These are phyloP conservation scores for Caiman crocodilus DNA, from an alignment of 2,797 vertebrate species.

Conservation along the genomic window DNA sequence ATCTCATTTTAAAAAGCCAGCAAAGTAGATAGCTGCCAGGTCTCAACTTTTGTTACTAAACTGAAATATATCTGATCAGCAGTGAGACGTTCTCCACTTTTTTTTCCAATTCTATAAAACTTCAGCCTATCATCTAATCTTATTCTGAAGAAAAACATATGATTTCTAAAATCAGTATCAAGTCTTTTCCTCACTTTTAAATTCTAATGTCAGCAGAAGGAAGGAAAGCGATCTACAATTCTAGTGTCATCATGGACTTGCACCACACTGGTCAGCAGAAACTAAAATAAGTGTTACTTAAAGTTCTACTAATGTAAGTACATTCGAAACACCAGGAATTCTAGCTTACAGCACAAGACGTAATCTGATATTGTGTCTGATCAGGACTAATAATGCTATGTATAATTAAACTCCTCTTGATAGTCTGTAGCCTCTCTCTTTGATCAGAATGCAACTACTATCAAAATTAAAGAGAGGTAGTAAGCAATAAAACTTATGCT, in stretches of 20 bases:
- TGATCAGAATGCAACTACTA: neutral
- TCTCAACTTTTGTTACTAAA: neutral
- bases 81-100: neutral
- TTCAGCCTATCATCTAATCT: neutral
- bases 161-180: neutral
- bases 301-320: neutral
- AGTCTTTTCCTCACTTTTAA: neutral
- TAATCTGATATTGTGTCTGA: neutral
- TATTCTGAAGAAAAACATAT: neutral
- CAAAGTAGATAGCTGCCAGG: neutral
- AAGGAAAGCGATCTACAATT: neutral
- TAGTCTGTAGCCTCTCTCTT: neutral
- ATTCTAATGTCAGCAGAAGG: neutral
- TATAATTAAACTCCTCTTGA: neutral
- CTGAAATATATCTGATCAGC: neutral
- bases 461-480: neutral
- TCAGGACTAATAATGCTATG: neutral
- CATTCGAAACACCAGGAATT: fast-evolving
- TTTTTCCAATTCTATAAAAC: neutral
- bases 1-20: neutral
- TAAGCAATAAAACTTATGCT: neutral
- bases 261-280: neutral
- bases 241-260: fast-evolving
- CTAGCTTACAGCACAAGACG: neutral
- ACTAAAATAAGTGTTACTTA: neutral